Evolutionary conservation across 2,888 invertebrate genomes (phyloP).

Genomic region (Epicampocera succincta): DNA sequence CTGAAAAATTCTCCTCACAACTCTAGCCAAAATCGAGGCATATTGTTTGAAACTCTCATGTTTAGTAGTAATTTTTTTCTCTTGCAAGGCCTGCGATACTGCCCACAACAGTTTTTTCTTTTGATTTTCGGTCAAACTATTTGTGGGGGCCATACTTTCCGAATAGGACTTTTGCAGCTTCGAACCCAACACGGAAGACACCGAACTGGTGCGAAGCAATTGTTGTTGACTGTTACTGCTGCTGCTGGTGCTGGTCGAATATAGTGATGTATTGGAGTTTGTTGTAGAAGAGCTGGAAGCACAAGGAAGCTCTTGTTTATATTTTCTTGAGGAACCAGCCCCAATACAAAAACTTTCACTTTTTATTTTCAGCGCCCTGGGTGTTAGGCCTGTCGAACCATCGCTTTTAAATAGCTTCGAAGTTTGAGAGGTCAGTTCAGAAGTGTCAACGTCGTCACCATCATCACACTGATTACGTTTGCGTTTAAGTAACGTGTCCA

Average conservation of each 20-base stretch:
- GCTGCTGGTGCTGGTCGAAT: constrained; percentile 41
- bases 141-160: constrained; percentile 73
- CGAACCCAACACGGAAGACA: constrained; percentile 51
- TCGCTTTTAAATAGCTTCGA: constrained; percentile 74
- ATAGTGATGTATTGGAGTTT: constrained; percentile 21
- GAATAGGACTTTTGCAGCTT: constrained; percentile 74
- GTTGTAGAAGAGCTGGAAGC: constrained; percentile 37
- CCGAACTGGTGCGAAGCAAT: constrained; percentile 35
- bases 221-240: constrained; percentile 56
- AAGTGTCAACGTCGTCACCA: constrained; percentile 72
- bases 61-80: constrained; percentile 85
- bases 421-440: constrained; percentile 73
- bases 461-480: constrained; percentile 76
- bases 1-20: constrained; percentile 86
- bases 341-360: constrained; percentile 81
- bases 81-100: constrained; percentile 88
- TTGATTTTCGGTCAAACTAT: constrained; percentile 79
- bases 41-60: constrained; percentile 88
- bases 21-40: constrained; percentile 86
- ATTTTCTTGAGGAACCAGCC: constrained; percentile 76
- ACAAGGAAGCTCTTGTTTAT: constrained; percentile 50
- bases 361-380: constrained; percentile 80
- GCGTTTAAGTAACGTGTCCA: constrained; percentile 77
- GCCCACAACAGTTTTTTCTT: constrained; percentile 90
- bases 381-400: constrained; percentile 74